Evolutionary conservation across 2,797 vertebrate genomes (phyloP).

Genomic region (Tapera naevia): DNA sequence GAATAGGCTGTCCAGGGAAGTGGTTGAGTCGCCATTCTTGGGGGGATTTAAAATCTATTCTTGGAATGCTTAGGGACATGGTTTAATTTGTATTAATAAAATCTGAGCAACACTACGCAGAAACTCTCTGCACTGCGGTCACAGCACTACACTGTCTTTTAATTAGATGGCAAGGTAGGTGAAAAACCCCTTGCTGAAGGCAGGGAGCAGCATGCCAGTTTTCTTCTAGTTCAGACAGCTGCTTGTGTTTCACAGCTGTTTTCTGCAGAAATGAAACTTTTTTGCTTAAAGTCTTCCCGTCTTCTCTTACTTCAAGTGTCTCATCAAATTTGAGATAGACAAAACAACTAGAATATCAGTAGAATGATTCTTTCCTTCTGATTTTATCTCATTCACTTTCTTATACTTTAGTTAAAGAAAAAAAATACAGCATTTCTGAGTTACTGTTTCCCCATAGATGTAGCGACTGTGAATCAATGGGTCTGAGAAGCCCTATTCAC

Average conservation of each 20-base stretch:
- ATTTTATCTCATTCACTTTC: background rate
- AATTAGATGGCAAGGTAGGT: background rate
- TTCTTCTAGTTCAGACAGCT: background rate
- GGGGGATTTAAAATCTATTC: background rate
- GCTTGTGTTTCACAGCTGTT: background rate
- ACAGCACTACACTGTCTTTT: background rate
- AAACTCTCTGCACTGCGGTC: background rate
- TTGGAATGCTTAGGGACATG: background rate
- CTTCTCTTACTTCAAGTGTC: background rate
- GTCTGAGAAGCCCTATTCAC: background rate
- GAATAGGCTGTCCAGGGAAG: too few species aligned
- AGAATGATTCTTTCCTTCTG: background rate
- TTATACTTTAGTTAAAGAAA: background rate
- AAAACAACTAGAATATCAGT: background rate
- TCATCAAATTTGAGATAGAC: background rate
- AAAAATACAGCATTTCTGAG: background rate
- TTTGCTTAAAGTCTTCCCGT: background rate
- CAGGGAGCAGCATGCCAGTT: background rate
- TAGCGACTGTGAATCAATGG: background rate
- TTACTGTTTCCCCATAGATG: background rate
- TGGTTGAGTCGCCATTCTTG: too few species aligned
- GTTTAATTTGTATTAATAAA: background rate
- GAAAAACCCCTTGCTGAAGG: background rate
- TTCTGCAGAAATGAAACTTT: background rate
- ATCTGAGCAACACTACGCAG: background rate